These are phyloP conservation scores for Drosophila santomea DNA, from an alignment of 1,140 invertebrate genomes.

Conservation along the genomic window DNA sequence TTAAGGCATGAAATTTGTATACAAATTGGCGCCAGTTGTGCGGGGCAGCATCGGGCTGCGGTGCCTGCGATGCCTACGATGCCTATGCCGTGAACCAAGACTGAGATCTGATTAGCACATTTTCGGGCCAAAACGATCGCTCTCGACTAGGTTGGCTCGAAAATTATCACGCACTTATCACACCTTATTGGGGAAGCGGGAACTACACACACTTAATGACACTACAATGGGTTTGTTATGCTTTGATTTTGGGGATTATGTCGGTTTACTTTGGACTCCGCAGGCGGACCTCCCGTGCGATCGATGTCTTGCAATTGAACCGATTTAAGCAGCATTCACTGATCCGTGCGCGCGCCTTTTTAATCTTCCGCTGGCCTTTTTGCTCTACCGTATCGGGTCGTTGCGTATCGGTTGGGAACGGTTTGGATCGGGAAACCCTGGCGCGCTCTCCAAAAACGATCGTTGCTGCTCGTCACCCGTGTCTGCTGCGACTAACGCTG, in stretches of 20 bases:
- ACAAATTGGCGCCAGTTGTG: slow-evolving; percentile 73
- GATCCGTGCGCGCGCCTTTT: slow-evolving; percentile 33
- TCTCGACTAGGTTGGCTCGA: slow-evolving; percentile 45
- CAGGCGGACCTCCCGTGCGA: slow-evolving; percentile 28
- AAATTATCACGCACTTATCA: slow-evolving; percentile 83
- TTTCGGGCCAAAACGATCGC: slow-evolving; percentile 59
- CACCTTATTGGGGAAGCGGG: slow-evolving; percentile 56
- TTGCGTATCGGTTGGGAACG: slow-evolving; percentile 14
- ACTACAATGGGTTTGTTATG: slow-evolving; percentile 19
- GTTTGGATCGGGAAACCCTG: slow-evolving; percentile 18
- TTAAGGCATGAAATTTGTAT: slow-evolving; percentile 80
- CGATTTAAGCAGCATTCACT: slow-evolving; percentile 30
- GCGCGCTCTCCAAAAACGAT: slow-evolving; percentile 64
- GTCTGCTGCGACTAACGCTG: slow-evolving; percentile 80
- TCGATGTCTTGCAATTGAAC: slow-evolving; percentile 9
- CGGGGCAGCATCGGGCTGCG: slow-evolving; percentile 27
- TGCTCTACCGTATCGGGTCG: slow-evolving; percentile 16
- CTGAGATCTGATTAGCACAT: slow-evolving; percentile 82
- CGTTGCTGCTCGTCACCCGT: slow-evolving; percentile 83
- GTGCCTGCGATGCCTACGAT: slow-evolving; percentile 30
- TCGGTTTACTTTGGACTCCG: slow-evolving; percentile 4
- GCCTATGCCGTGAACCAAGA: slow-evolving; percentile 66
- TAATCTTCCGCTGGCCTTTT: slow-evolving; percentile 25
- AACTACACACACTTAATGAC: slow-evolving; percentile 43
- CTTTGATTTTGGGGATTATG: slow-evolving; percentile 12